Evolutionary conservation across 2,113 vertebrate species (phyloP).

Genomic region (Taurulus bubalis): DNA sequence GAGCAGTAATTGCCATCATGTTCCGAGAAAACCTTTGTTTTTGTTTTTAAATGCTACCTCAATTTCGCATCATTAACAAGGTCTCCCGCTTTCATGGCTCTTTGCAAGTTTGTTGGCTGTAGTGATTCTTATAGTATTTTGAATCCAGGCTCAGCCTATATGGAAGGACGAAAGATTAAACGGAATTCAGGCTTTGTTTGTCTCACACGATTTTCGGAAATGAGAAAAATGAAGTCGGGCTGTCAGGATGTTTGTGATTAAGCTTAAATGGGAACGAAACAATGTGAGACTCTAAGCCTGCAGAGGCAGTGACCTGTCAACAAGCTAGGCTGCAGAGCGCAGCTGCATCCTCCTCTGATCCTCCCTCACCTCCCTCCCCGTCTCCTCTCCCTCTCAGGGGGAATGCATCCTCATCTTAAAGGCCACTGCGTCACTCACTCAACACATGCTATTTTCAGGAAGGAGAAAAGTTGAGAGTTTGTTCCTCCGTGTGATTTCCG

Average conservation of each 20-base stretch:
- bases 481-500: conserved; percentile 66
- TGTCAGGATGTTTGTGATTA: conserved; percentile 58
- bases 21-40: conserved; percentile 28
- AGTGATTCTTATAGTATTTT: conserved; percentile 49
- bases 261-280: conserved; percentile 62
- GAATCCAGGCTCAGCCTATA: conserved; percentile 7
- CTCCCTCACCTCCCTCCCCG: conserved; percentile 29
- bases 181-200: conserved; percentile 41
- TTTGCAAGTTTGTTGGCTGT: conserved; percentile 47
- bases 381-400: conserved; percentile 52
- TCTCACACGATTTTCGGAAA: conserved; percentile 18
- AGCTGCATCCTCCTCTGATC: conserved; percentile 56
- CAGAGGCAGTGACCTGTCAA: conserved; percentile 64
- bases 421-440: conserved; percentile 65
- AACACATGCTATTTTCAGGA: conserved; percentile 71
- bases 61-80: conserved; percentile 51
- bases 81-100: conserved; percentile 39
- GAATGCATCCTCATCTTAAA: conserved; percentile 64
- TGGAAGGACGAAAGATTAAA: conserved; percentile 20
- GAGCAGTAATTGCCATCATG: conserved; percentile 38
- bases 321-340: conserved; percentile 47
- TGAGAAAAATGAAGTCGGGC: conserved; percentile 39
- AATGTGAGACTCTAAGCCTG: conserved; percentile 51
- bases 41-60: conserved; percentile 33
- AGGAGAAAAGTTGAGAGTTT: conserved; percentile 58